phyloP scores from a whole-genome alignment of 2,888 invertebrate genomes.

The Ligdia adustata region DNA sequence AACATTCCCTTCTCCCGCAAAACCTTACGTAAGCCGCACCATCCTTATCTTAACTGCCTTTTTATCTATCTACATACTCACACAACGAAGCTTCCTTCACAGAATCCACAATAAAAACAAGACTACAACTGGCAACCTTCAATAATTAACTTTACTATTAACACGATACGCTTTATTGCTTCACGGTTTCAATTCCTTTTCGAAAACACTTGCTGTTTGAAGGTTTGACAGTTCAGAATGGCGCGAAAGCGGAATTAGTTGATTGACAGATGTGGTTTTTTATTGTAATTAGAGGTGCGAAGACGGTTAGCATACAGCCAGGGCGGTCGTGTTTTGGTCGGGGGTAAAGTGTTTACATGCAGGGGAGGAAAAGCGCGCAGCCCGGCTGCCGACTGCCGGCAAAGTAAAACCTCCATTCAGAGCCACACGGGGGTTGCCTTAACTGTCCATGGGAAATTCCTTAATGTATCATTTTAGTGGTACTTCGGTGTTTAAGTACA shows the following conservation, averaged over 20 bases:
- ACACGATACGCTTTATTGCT: conserved; percentile 73
- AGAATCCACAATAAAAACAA: conserved; percentile 43
- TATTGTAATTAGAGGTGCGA: conserved; percentile 42
- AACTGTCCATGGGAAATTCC: too few species aligned
- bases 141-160: conserved; percentile 54
- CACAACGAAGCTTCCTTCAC: conserved; percentile 48
- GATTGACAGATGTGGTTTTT: conserved; percentile 40
- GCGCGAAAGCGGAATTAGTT: conserved; percentile 65
- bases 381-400: conserved; percentile 81
- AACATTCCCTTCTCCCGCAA: conserved; percentile 49
- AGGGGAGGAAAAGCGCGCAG: conserved; percentile 66
- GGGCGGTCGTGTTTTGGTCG: conserved; percentile 72
- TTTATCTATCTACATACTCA: conserved; percentile 70
- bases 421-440: conserved; percentile 11
- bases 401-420: conserved; percentile 55
- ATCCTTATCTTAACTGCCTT: conserved; percentile 57
- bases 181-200: conserved; percentile 61
- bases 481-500: too few species aligned
- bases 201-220: conserved; percentile 43
- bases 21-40: conserved; percentile 71
- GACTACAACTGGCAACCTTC: conserved; percentile 60
- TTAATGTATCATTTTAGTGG: too few species aligned
- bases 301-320: conserved; percentile 64
- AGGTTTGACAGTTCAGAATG: conserved; percentile 54
- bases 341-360: conserved; percentile 66